A percentile compares a stretch with the other conserved stretches of the same genome.
Conservation (phyloP, 2,113 vertebrate genomes). For the Bombycilla garrulus region DNA sequence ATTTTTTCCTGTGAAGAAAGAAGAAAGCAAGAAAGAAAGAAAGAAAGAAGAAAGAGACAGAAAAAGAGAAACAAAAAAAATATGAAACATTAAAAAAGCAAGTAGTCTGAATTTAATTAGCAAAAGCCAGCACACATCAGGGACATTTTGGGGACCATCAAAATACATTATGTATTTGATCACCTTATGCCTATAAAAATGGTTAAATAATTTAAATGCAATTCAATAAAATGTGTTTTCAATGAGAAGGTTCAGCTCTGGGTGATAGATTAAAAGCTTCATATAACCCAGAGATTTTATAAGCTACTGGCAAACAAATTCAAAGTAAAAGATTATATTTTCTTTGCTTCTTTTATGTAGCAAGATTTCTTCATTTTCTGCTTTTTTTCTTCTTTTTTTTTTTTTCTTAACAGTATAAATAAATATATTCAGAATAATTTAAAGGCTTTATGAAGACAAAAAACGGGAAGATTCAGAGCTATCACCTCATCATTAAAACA, state of each 20-base stretch:
- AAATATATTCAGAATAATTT: constrained; percentile 48
- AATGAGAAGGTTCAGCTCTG: constrained; percentile 33
- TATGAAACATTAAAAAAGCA: not conserved
- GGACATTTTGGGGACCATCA: constrained; percentile 29
- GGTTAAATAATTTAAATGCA: constrained; percentile 74
- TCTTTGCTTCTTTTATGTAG: constrained; percentile 42
- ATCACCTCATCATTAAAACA: not conserved
- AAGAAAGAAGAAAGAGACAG: not conserved
- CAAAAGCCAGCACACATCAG: constrained; percentile 30
- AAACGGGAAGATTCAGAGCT: not conserved
- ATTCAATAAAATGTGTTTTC: constrained; percentile 69
- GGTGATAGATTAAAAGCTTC: constrained; percentile 69
- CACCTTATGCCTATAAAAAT: constrained; percentile 65
- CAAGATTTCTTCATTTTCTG: constrained; percentile 48
- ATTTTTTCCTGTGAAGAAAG: constrained; percentile 56
- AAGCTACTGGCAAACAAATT: constrained; percentile 46
- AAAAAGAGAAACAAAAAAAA: not conserved
- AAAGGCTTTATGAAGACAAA: constrained; percentile 14
- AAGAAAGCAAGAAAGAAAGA: not conserved
- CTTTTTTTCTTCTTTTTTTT: fast-evolving
- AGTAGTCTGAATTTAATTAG: constrained; percentile 65
- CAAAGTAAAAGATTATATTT: constrained; percentile 59
- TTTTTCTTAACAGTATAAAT: not conserved
- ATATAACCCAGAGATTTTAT: constrained; percentile 54
- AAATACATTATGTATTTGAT: constrained; percentile 69